Conservation (phyloP, 2,797 vertebrate genomes). For the Trematomus bernacchii region DNA sequence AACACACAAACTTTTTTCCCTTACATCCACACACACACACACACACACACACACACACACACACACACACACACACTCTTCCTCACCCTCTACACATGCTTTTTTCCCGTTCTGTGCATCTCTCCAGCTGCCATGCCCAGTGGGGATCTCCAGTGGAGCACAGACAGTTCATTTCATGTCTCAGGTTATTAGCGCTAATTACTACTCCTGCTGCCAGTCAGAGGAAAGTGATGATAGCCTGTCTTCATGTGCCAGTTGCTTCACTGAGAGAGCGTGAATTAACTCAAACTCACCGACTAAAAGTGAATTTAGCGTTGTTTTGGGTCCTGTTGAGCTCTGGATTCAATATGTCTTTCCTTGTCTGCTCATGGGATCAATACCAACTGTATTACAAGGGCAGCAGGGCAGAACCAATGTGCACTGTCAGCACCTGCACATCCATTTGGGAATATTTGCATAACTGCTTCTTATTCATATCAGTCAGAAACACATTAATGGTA, state of each 20-base stretch:
- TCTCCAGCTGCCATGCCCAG: conserved; percentile 28
- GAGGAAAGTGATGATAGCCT: conserved; percentile 60
- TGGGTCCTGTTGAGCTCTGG: conserved; percentile 48
- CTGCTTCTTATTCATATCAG: conserved; percentile 61
- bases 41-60: background rate
- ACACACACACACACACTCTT: background rate
- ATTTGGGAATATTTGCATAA: conserved; percentile 55
- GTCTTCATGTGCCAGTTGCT: conserved; percentile 41
- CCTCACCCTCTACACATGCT: background rate
- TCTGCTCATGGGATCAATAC: conserved; percentile 77
- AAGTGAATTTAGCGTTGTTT: conserved; percentile 44
- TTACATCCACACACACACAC: background rate
- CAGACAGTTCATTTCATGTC: conserved; percentile 48
- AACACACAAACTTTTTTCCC: background rate
- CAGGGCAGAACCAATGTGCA: conserved; percentile 61
- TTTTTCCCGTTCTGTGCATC: conserved; percentile 1
- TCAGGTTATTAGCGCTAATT: conserved; percentile 58
- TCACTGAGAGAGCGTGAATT: conserved; percentile 50
- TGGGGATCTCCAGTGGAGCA: conserved; percentile 38
- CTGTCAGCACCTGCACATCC: conserved; percentile 74
- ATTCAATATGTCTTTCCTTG: conserved; percentile 73
- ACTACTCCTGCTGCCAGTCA: conserved; percentile 52
- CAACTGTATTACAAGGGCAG: conserved; percentile 77
- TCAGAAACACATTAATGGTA: conserved; percentile 48
- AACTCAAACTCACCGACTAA: conserved; percentile 49